phyloP scores from a whole-genome alignment of 2,797 vertebrate species.

The Hoplostethus mediterraneus region DNA sequence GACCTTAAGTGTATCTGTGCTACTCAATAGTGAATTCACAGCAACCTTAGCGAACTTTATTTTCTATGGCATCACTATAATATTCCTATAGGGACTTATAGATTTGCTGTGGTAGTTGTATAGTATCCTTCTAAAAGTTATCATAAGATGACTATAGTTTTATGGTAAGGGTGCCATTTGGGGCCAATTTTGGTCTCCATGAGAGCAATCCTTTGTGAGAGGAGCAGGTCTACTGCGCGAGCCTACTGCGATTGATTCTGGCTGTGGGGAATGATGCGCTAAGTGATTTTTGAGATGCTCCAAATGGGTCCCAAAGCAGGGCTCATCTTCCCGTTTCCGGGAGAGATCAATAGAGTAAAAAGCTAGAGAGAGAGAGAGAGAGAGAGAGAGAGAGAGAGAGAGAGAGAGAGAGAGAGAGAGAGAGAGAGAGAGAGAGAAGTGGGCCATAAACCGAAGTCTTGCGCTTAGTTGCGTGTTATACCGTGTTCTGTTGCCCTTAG shows the following conservation, averaged over 20 bases:
- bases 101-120: too few relatives aligned
- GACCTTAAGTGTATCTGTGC: too few relatives aligned
- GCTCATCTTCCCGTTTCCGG: conserved; percentile 84
- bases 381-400: conserved; percentile 25
- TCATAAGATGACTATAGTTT: too few relatives aligned
- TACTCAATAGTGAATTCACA: too few relatives aligned
- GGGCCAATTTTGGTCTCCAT: conserved; percentile 27
- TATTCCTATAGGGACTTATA: too few relatives aligned
- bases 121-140: too few relatives aligned
- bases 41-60: too few relatives aligned
- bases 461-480: conserved; percentile 17
- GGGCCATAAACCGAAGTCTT: conserved; percentile 28
- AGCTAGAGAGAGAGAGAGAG: conserved; percentile 57
- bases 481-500: not conserved
- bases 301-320: conserved; percentile 85
- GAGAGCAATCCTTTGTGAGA: conserved; percentile 24
- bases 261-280: conserved; percentile 76
- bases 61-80: too few relatives aligned
- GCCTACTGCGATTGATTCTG: conserved; percentile 74
- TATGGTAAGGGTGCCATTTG: not conserved
- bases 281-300: conserved; percentile 86
- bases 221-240: conserved; percentile 46
- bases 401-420: conserved; percentile 1
- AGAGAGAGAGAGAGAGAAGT: not conserved
- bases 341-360: conserved; percentile 85